Conservation (phyloP, 2,888 invertebrate genomes). For the Imbricaverruca yamaguchii region DNA sequence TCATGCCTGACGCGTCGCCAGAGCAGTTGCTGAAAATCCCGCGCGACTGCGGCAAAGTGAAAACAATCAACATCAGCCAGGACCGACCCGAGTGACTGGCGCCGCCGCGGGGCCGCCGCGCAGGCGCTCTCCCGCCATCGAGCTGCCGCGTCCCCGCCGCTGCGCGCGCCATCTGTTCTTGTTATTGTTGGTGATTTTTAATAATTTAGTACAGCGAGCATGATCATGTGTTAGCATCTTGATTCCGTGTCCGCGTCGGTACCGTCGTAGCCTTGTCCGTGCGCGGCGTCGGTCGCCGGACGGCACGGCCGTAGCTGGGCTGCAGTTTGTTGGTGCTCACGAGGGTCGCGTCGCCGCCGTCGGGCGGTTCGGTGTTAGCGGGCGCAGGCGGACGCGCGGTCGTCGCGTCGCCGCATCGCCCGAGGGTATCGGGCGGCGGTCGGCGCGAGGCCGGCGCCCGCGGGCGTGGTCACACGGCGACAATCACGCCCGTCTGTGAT, state of each 20-base stretch:
- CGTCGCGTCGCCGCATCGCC: neutral
- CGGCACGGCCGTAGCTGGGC: neutral
- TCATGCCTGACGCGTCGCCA: constrained; percentile 73
- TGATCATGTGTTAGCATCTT: neutral
- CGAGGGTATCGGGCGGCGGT: constrained; percentile 42
- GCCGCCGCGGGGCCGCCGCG: too few relatives aligned
- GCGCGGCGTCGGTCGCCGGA: neutral
- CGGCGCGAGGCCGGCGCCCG: constrained; percentile 41
- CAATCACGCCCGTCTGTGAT: too few relatives aligned
- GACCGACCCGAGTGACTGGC: neutral
- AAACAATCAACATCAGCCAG: constrained; percentile 54
- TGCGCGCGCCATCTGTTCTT: neutral
- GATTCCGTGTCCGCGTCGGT: neutral
- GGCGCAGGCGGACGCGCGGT: too few relatives aligned
- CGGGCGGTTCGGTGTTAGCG: too few relatives aligned
- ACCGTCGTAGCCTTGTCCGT: neutral
- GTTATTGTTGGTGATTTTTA: constrained; percentile 17
- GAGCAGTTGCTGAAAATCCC: constrained; percentile 53
- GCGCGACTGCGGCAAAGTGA: constrained; percentile 52
- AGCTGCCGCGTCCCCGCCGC: neutral
- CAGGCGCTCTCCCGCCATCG: too few relatives aligned
- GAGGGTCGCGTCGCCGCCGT: too few relatives aligned
- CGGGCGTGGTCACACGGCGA: constrained; percentile 37
- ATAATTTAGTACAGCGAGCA: constrained; percentile 7
- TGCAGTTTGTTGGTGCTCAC: too few relatives aligned